These are phyloP conservation scores for Meghimatium bilineatum DNA, from an alignment of 2,888 invertebrate genomes.

Conservation along the genomic window DNA sequence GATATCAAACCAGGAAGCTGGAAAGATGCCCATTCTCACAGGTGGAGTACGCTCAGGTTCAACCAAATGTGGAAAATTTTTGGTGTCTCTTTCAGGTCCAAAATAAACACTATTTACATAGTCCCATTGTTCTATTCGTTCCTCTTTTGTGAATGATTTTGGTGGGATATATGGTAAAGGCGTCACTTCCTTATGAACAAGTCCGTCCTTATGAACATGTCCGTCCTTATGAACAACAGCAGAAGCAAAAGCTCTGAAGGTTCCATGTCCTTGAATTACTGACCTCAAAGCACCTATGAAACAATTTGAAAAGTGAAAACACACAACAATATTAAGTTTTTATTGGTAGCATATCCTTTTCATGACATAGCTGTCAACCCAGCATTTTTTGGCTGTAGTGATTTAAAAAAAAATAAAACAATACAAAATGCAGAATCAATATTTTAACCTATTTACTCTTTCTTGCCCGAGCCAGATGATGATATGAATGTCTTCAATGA, in stretches of 20 bases:
- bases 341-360: too few species aligned
- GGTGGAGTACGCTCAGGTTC: slow-evolving; percentile 84
- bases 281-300: slow-evolving; percentile 28
- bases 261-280: slow-evolving; percentile 11
- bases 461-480: too few species aligned
- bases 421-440: too few species aligned
- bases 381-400: too few species aligned
- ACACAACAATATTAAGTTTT: too few species aligned
- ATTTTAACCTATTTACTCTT: too few species aligned
- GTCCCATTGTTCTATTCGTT: slow-evolving; percentile 60
- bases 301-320: neutral
- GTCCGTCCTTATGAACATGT: too few species aligned
- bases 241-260: slow-evolving; percentile 10
- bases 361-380: too few species aligned
- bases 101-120: slow-evolving; percentile 73
- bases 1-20: slow-evolving; percentile 96
- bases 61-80: slow-evolving; percentile 86
- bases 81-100: slow-evolving; percentile 83
- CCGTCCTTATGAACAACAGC: neutral
- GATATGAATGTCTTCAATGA: too few species aligned
- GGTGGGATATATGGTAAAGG: neutral
- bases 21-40: slow-evolving; percentile 91
- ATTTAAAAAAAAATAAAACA: too few species aligned
- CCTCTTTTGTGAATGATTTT: slow-evolving; percentile 28
- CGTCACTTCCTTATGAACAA: neutral